Base-by-base conservation (phyloP, 23 tunicate species). In the Halocynthia roretzi region DNA sequence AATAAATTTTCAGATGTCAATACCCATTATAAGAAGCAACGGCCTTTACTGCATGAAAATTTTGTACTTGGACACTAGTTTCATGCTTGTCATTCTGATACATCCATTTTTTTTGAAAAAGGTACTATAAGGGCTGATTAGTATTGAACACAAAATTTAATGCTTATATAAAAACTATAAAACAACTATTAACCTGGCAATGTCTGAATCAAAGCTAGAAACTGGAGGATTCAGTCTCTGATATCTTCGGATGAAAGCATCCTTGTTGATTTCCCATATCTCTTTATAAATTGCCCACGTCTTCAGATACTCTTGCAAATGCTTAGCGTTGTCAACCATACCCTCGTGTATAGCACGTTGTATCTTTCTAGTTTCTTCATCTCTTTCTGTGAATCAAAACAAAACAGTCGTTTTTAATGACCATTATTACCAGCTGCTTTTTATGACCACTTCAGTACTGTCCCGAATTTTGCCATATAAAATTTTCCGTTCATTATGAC, bases 211-310 rank as follows among this genome's bases (percentile, higher is more conserved):
- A 69, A 93, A 93, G 51, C 93, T 87, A 31, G 87, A 65, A 11
- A 93, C 94, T 17, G 93, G 89, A 4, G 89, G 93, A 55, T 87
- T 82, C 31, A 87, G 80, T 52, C 83, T 56, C 76, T 93, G 89
- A 61, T 93, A 93, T 93, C 93, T 80, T 60, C 83, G 64, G 64
- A 93, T 93, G 76, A 93, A 93, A 58, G 94, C 94, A 63, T 85
- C 87, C 65, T 93, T 93, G 83, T 93, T 93, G 76, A 93, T 87
- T 65, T 87, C 89, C 98, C 98, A 93, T 64, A 93, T 87, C 72
- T 93, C 98, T 72, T 87, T 87, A 81, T 93, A 93, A 72, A 82
- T 93, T 54, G 83, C 88, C 98, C 98, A 93, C 53, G 93, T 93
- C 57, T 87, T 77, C 19, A 86, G 79, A 54, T 86, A 93, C 15